Evolutionary conservation across 2,888 invertebrate genomes (phyloP), one percentile per base, ranked within the genome.

Genomic region (Dryomyza anilis): DNA sequence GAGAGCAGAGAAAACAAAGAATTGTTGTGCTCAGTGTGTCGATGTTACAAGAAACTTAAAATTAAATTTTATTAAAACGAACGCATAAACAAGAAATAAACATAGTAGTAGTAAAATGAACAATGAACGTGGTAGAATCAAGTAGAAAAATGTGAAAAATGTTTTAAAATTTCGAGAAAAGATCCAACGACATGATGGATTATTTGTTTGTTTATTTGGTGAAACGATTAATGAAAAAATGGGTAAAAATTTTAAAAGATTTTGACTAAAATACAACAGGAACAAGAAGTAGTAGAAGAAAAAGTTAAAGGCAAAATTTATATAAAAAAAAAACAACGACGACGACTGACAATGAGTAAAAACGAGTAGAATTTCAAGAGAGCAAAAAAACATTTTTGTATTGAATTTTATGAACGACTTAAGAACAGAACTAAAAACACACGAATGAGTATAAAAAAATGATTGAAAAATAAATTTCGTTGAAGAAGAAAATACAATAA

Each of bases 1-100:
- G 60, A 50, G 27, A 67, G 64, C 36, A 68, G 65, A 61, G 66
- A 63, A 64, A 65, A 66, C 30, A 59, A 68, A 65, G 16, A 63
- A 56, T 57, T 45, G 50, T 55, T 23, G 10, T 21, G 19, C 59
- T 50, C 50, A 50, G 25, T 50, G 50, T 23, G 21, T 30, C 21
- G 30, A 29, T 23, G 10, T 23, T 36, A 8, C 21, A 59, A 25
- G 25, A 50, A 43, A 33, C 33, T 58, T 62, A 66, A n/a, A 58
- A 56, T 69, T 65, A 66, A 62, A 16, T 50, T 62, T 48, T 67
- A 65, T 63, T 45, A 50, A 45, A 16, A 50, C 25, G 62, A 53
- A 63, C 25, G 50, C 43, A 53, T 56, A n/a, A 58, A 53, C 56
- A 59, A 63, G 19, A 60, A 63, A 56, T 58, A 63, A 57, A 53